These are phyloP conservation scores for Poeciliopsis turrubarensis DNA, from an alignment of 2,113 vertebrate species.

Conservation along the genomic window DNA sequence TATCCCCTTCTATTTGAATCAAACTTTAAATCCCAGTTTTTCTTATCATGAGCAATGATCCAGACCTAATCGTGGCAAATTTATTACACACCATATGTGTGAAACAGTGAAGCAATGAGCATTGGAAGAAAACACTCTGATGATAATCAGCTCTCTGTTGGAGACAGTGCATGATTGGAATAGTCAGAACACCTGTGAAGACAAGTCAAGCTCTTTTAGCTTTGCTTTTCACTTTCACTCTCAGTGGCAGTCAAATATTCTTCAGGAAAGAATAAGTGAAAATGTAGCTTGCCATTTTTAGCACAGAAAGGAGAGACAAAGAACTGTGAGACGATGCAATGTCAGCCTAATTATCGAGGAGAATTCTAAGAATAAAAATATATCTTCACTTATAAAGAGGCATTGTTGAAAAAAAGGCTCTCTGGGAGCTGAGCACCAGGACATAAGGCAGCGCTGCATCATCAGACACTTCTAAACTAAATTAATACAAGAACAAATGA, in stretches of 20 bases:
- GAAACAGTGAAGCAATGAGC: constrained; percentile 20
- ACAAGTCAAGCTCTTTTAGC: constrained; percentile 4
- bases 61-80: constrained; percentile 32
- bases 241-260: constrained; percentile 19
- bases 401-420: neutral
- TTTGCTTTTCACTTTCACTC: neutral
- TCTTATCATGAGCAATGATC: constrained; percentile 14
- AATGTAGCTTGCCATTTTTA: constrained; percentile 6
- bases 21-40: constrained; percentile 10
- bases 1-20: constrained; percentile 14
- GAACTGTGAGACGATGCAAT: neutral
- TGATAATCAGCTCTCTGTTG: constrained; percentile 19
- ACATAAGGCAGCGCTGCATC: neutral
- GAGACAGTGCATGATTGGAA: constrained; percentile 28
- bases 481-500: neutral
- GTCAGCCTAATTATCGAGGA: constrained; percentile 10
- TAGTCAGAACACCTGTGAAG: constrained; percentile 41
- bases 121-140: constrained; percentile 11
- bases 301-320: constrained; percentile 5
- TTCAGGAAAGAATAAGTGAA: constrained; percentile 12
- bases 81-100: constrained; percentile 22
- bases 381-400: neutral
- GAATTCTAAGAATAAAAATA: neutral
- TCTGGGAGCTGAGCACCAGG: neutral
- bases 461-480: neutral